Base-by-base conservation (phyloP, 2,113 vertebrate genomes). In the Pelecanoides urinatrix region DNA sequence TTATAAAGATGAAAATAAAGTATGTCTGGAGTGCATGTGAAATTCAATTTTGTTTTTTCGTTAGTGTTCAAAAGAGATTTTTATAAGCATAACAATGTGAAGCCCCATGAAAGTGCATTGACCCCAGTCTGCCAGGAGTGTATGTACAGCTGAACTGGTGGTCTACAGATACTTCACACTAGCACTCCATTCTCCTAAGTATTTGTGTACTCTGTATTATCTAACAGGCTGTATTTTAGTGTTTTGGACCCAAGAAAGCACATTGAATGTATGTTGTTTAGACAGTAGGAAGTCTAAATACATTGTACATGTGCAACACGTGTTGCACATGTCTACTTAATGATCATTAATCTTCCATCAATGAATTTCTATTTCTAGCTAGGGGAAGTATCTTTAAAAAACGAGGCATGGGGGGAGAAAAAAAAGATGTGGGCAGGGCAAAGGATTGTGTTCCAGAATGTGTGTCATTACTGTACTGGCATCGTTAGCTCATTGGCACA, bases 351-450 rank as follows among this genome's bases (percentile, higher is more conserved):
- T 73, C 19, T 70, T 81, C 25, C 30, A 25, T 88, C 45, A 77
- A 47, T 38, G 61, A 50, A 62, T 88, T 68, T 32, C n/a, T 66
- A 7, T 77, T 90, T 85, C 65, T 92, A 74, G 34, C 23, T 61
- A 52, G 27, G 22, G 70, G 49, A 90, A 74, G 8, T 65, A 30
- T 45, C 53, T 79, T 50, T 29, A 63, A 34, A 68, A 73, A 86
- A 66, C 53, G 13, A 42, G 58, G 13, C 0, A 0, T 1, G 2
- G 58, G 42, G 11, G 16, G 14, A 4, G 6, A 18, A 16, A 47
- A 65, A 78, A 26, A 61, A 27, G 9, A 68, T 70, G 36, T 62
- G 61, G 56, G 27, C 61, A 74, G 56, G 55, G 30, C 1, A 1
- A 49, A 58, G 47, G 55, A 59, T 68, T 76, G 49, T 88, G 36